phyloP scores from a whole-genome alignment of 2,113 vertebrate species.

The Colinus virginianus region DNA sequence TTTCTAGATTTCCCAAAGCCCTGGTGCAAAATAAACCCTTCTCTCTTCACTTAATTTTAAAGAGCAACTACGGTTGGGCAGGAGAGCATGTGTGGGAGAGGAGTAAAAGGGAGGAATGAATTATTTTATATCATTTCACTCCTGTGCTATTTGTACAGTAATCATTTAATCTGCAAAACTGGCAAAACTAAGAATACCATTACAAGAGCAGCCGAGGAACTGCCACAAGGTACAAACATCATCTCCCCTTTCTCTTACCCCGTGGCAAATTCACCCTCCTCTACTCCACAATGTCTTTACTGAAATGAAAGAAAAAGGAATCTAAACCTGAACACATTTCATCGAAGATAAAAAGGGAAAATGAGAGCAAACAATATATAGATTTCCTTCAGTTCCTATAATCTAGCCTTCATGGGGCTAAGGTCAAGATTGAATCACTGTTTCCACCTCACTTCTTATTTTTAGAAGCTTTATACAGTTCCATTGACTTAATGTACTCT shows the following conservation, averaged over 20 bases:
- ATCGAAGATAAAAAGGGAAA: not conserved
- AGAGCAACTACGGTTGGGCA: not conserved
- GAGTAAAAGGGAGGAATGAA: not conserved
- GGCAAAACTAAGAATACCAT: not conserved
- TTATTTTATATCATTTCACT: not conserved
- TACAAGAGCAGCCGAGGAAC: accelerated
- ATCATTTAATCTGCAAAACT: not conserved
- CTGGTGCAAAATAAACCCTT: conserved; percentile 59
- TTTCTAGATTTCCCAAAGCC: conserved; percentile 63
- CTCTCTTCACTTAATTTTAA: conserved; percentile 52
- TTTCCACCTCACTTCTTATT: conserved; percentile 20
- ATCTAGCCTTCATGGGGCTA: not conserved
- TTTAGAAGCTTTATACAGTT: conserved; percentile 9
- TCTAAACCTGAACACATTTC: not conserved
- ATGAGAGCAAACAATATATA: not conserved
- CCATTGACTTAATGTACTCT: conserved; percentile 17
- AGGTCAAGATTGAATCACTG: not conserved
- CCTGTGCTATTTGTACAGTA: not conserved
- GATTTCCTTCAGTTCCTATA: not conserved
- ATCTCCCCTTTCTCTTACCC: not conserved
- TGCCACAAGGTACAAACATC: not conserved
- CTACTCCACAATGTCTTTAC: not conserved
- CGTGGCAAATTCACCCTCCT: accelerated
- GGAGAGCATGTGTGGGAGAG: not conserved
- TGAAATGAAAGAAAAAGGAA: not conserved